Conservation (phyloP, 2,113 vertebrate species). For the Camelus bactrianus region DNA sequence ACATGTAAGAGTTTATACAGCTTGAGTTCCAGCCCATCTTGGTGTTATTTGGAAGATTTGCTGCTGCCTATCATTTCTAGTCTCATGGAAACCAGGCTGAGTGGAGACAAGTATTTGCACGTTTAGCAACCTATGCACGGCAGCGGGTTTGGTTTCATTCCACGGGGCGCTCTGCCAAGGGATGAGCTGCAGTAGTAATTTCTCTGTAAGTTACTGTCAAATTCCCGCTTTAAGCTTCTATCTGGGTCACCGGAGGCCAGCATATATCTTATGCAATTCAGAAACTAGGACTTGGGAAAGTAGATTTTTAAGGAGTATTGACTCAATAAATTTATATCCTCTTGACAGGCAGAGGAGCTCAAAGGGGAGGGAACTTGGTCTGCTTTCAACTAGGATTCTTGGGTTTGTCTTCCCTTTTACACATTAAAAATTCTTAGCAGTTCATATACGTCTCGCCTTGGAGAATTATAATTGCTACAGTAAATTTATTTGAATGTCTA, state of each 20-base stretch:
- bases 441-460: constrained; percentile 15
- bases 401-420: constrained; percentile 50
- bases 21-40: constrained; percentile 32
- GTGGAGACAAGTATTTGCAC: constrained; percentile 56
- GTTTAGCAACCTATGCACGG: constrained; percentile 60
- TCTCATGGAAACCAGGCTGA: constrained; percentile 1
- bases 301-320: constrained; percentile 42
- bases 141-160: constrained; percentile 60
- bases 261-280: constrained; percentile 55
- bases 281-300: constrained; percentile 55
- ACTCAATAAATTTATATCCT: constrained; percentile 64
- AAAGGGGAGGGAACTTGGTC: neutral
- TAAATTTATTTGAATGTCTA: constrained; percentile 48
- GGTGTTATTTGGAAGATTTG: constrained; percentile 37
- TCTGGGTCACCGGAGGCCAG: constrained; percentile 58
- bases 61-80: neutral
- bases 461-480: constrained; percentile 14
- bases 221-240: constrained; percentile 55
- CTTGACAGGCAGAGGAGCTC: constrained; percentile 51
- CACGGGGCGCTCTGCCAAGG: constrained; percentile 62
- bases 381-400: constrained; percentile 53
- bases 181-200: constrained; percentile 58
- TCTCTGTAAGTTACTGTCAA: constrained; percentile 72
- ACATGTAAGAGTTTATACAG: neutral
- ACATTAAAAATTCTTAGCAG: constrained; percentile 25